Evolutionary conservation across 1,140 invertebrate genomes (phyloP), one percentile per base, ranked within the genome.

Genomic region (Drosophila hydei): DNA sequence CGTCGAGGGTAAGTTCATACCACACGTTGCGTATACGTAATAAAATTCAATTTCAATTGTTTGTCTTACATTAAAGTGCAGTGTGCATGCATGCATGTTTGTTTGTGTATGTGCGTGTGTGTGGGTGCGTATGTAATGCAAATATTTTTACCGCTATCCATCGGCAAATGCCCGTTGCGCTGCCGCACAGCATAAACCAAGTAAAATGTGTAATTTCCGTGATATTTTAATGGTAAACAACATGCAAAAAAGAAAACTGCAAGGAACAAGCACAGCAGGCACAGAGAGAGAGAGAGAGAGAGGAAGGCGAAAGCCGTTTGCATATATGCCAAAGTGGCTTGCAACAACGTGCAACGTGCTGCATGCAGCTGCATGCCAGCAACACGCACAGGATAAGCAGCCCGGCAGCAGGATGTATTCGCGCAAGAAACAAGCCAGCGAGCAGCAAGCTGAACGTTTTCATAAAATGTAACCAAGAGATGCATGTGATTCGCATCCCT

Each of bases 1-100:
- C 55, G 93, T 94, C 51, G 93, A 93, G 75, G 93, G 94, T 94
- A 80, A 92, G 92, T 9, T 8, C 8, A 19, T 47, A 4, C 4
- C 38, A 16, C 43, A 16, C 42, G 33, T 33, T 14, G 54, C 54
- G 65, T 55, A 60, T 85, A 50, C 62, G 48, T 72, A 87, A 87
- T 87, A 75, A 58, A 79, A 79, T 73, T 59, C 64, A 73, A 78
- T 81, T 87, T 72, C 83, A 78, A 79, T 71, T 87, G 83, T 88
- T 88, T 79, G 48, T 71, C 64, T 79, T 83, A 88, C 76, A 83
- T 88, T 78, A 81, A 76, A 54, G 55, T 69, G 50, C 14, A 40
- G 30, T 9, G 1, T 40, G 38, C 38, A 40, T 40, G 38, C 67
- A 55, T 60, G 58, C 30, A 43, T 48, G 36, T 21, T 8, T 3